A percentile compares a stretch with the other conserved stretches of the same genome.
phyloP scores from a whole-genome alignment of 2,888 invertebrate species.

The Hemicrepidius hirtus region DNA sequence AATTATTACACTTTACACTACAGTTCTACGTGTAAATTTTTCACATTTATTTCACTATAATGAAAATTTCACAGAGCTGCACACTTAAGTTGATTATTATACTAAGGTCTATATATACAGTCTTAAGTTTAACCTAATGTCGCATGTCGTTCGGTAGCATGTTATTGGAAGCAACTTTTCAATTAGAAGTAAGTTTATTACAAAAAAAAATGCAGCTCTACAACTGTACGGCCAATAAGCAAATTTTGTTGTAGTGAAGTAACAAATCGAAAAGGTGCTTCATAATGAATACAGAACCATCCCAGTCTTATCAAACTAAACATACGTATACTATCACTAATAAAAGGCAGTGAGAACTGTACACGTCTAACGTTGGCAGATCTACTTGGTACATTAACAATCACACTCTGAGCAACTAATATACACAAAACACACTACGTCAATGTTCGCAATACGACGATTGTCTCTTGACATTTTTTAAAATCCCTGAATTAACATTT shows the following conservation, averaged over 20 bases:
- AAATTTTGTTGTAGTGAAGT: background rate
- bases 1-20: slow-evolving; percentile 53
- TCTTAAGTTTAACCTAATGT: slow-evolving; percentile 48
- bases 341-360: slow-evolving; percentile 60
- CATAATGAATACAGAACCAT: slow-evolving; percentile 49
- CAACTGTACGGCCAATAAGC: background rate
- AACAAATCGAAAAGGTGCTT: slow-evolving; percentile 46
- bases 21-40: slow-evolving; percentile 53
- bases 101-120: slow-evolving; percentile 50
- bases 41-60: slow-evolving; percentile 52
- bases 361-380: slow-evolving; percentile 57
- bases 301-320: slow-evolving; percentile 58
- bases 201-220: slow-evolving; percentile 13
- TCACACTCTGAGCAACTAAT: slow-evolving; percentile 69
- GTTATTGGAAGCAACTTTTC: slow-evolving; percentile 49
- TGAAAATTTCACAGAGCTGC: slow-evolving; percentile 51
- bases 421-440: slow-evolving; percentile 65
- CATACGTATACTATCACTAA: slow-evolving; percentile 58
- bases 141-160: slow-evolving; percentile 45
- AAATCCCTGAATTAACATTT: slow-evolving; percentile 72
- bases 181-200: slow-evolving; percentile 22
- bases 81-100: slow-evolving; percentile 50
- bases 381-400: slow-evolving; percentile 58
- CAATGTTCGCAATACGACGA: slow-evolving; percentile 65
- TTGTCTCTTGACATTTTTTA: slow-evolving; percentile 51